phyloP scores from a whole-genome alignment of 2,113 vertebrate species.

The Bolborhynchus lineola region DNA sequence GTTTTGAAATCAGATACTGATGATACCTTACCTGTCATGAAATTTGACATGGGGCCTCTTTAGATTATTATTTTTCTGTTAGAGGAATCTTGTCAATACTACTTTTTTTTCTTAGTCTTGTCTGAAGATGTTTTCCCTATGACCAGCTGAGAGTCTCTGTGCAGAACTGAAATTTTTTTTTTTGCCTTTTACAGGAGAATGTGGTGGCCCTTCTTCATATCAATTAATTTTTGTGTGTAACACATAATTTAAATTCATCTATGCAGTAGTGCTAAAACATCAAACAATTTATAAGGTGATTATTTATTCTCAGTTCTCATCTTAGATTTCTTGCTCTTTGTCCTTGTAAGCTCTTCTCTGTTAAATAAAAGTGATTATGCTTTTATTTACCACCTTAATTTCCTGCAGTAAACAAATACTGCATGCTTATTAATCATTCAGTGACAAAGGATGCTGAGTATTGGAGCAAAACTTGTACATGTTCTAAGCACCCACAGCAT shows the following conservation, averaged over 20 bases:
- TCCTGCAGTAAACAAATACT: constrained; percentile 26
- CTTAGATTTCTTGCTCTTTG: neutral
- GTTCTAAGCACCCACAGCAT: constrained; percentile 32
- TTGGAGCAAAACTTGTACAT: neutral
- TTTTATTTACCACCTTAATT: constrained; percentile 27
- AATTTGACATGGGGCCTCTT: neutral
- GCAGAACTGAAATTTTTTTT: neutral
- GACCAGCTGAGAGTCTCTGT: neutral
- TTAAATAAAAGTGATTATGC: neutral
- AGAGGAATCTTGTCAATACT: neutral
- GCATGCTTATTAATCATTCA: neutral
- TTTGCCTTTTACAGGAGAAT: neutral
- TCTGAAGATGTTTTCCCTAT: fast-evolving
- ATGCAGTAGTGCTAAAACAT: neutral
- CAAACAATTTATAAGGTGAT: neutral
- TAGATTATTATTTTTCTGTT: neutral
- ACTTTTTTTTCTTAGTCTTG: neutral
- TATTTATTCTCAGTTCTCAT: neutral
- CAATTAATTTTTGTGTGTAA: neutral
- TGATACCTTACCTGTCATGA: neutral
- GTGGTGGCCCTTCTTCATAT: neutral
- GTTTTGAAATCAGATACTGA: neutral
- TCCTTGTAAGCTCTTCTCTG: neutral
- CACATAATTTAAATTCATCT: neutral
- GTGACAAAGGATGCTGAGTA: neutral